Percentiles rank a stretch among this genome's conserved stretches.
These are phyloP conservation scores for Campaea margaritaria DNA, from an alignment of 2,888 invertebrate species.

Conservation along the genomic window DNA sequence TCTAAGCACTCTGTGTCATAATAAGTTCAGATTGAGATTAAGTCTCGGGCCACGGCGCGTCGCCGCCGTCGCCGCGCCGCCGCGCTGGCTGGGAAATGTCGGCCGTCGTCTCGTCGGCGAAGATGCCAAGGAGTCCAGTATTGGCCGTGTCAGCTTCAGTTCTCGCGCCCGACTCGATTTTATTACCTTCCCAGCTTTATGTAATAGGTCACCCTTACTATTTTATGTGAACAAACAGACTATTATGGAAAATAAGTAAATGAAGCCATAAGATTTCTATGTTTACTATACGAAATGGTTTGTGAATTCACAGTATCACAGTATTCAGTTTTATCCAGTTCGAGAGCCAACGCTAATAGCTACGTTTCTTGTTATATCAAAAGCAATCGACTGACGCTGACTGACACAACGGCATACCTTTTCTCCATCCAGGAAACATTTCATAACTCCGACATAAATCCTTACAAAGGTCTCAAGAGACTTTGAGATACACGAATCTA, in stretches of 20 bases:
- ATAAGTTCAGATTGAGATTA: neutral
- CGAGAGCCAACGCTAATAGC: no score
- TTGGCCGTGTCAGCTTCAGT: constrained; percentile 31
- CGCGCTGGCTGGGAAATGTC: constrained; percentile 50
- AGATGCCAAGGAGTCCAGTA: constrained; percentile 6
- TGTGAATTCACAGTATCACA: no score
- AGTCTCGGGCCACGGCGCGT: constrained; percentile 18
- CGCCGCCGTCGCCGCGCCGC: constrained; percentile 43
- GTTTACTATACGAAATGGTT: no score
- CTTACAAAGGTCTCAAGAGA: constrained; percentile 16
- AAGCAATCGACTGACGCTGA: no score
- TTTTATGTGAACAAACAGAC: constrained; percentile 15
- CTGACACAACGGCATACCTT: neutral
- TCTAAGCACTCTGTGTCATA: no score
- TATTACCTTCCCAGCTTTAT: constrained; percentile 40
- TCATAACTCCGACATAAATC: constrained; percentile 23
- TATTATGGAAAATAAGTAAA: no score
- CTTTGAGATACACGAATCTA: constrained; percentile 21
- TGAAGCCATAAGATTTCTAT: no score
- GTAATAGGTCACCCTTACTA: constrained; percentile 36
- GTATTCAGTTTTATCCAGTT: no score
- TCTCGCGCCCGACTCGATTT: constrained; percentile 41
- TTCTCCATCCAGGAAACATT: constrained; percentile 8
- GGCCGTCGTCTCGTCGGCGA: constrained; percentile 36
- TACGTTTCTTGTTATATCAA: no score